These are phyloP conservation scores for Xiphias gladius DNA, from an alignment of 2,113 vertebrate species.

Conservation along the genomic window DNA sequence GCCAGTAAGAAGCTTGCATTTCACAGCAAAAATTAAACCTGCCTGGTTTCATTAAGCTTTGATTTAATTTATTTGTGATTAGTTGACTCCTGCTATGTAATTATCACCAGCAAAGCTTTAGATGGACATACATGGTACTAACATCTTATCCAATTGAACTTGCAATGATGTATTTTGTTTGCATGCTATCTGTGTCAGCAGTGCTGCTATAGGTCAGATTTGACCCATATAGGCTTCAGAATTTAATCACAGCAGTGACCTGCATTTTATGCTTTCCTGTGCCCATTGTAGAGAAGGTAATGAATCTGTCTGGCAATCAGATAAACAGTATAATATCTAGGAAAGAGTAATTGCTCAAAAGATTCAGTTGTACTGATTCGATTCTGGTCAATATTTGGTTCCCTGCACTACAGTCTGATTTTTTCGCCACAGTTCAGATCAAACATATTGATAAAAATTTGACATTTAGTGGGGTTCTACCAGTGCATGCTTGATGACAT, in stretches of 20 bases:
- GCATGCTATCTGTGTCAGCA: conserved; percentile 9
- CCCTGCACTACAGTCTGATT: background rate
- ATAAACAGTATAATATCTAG: conserved; percentile 41
- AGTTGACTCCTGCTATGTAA: background rate
- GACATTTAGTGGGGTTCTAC: conserved; percentile 5
- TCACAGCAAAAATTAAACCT: too few relatives aligned
- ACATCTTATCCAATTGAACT: background rate
- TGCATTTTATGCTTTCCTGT: conserved; percentile 32
- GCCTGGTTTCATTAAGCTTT: background rate
- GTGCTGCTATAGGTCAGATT: background rate
- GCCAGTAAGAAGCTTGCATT: too few relatives aligned
- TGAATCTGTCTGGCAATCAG: conserved; percentile 41
- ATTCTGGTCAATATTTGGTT: background rate
- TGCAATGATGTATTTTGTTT: background rate
- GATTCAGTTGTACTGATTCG: background rate
- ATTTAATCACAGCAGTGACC: conserved; percentile 46
- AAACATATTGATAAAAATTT: background rate
- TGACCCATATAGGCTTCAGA: conserved; percentile 39
- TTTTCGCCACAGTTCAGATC: too few relatives aligned
- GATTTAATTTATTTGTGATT: background rate
- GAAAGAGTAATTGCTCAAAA: conserved; percentile 44
- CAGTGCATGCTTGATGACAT: background rate
- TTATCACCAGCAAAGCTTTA: background rate
- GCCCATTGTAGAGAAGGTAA: conserved; percentile 21
- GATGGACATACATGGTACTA: background rate